These are phyloP conservation scores for Lasioglossum baleicum DNA, from an alignment of 1,140 invertebrate species.

Conservation along the genomic window DNA sequence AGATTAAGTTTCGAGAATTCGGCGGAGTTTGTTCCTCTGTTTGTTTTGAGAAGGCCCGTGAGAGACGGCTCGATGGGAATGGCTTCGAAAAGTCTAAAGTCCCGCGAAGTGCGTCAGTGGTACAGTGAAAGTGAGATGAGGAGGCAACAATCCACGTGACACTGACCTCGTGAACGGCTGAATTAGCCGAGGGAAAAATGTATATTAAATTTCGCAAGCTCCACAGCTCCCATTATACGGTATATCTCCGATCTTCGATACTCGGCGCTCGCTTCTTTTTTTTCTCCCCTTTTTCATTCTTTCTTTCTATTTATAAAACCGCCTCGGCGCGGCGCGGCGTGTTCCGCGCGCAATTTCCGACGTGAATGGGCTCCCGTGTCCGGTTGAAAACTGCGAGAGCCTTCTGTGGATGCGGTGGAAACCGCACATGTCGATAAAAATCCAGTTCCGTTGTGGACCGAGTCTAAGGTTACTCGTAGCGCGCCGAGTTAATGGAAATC, in stretches of 20 bases:
- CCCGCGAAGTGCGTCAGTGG: neutral
- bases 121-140: constrained; percentile 31
- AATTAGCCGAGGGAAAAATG: neutral
- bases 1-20: too few species aligned
- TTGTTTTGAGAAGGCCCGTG: too few species aligned
- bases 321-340: neutral
- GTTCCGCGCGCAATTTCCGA: neutral
- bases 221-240: neutral
- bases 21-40: too few species aligned
- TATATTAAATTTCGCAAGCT: neutral
- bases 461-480: constrained; percentile 24
- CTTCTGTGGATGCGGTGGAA: constrained; percentile 14
- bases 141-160: constrained; percentile 14
- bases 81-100: neutral
- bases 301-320: neutral
- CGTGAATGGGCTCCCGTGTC: neutral
- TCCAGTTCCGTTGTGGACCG: constrained; percentile 25
- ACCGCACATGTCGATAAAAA: constrained; percentile 28
- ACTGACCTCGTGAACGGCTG: constrained; percentile 13
- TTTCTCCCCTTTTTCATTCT: neutral
- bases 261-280: too few species aligned
- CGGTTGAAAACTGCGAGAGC: neutral
- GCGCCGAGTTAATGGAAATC: constrained; percentile 26
- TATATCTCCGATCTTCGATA: neutral
- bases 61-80: neutral